Conservation (phyloP, 2,888 invertebrate species). For the Suillia variegata region DNA sequence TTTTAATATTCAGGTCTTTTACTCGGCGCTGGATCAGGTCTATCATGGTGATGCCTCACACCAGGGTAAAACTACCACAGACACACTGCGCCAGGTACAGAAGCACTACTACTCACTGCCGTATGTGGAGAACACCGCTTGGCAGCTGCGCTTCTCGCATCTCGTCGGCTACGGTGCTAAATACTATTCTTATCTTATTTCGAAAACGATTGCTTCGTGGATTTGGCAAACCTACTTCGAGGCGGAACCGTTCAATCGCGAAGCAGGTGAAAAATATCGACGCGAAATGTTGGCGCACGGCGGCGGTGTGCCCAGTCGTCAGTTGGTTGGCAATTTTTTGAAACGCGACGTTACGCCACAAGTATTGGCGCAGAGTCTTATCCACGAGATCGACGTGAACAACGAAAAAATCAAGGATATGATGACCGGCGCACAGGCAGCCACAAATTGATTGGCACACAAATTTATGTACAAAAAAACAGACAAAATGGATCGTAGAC, state of each 20-base stretch:
- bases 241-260: constrained; percentile 74
- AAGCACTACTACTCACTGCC: constrained; percentile 84
- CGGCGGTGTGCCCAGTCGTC: constrained; percentile 82
- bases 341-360: constrained; percentile 76
- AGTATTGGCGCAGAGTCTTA: constrained; percentile 79
- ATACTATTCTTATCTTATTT: constrained; percentile 97
- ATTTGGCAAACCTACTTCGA: constrained; percentile 91
- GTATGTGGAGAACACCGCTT: constrained; percentile 88
- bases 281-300: constrained; percentile 82
- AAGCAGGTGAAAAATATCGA: constrained; percentile 80
- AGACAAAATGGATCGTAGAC: no score
- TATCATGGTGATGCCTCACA: constrained; percentile 70
- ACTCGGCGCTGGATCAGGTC: constrained; percentile 88
- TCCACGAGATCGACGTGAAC: constrained; percentile 74
- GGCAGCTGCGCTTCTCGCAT: constrained; percentile 96
- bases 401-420: constrained; percentile 62
- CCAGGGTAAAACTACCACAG: constrained; percentile 66
- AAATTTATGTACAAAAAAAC: no score
- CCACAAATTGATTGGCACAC: no score
- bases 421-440: background rate
- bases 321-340: constrained; percentile 79
- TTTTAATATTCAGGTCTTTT: constrained; percentile 75
- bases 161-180: constrained; percentile 98
- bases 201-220: constrained; percentile 88
- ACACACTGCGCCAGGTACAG: constrained; percentile 78